Conservation (phyloP, 2,888 invertebrate species). For the Lordiphosa fenestrarum region DNA sequence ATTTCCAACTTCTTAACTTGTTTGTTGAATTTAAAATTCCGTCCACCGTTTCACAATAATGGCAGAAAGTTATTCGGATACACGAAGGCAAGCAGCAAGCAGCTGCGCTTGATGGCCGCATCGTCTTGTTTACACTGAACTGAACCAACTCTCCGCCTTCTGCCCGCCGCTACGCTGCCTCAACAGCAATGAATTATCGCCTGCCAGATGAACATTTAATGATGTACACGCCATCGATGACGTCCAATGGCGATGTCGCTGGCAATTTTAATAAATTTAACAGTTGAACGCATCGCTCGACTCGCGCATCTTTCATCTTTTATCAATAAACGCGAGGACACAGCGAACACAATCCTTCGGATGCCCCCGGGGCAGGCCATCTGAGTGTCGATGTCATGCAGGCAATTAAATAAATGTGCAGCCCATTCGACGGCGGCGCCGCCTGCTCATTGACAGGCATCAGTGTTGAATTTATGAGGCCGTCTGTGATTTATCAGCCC, state of each 20-base stretch:
- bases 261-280: slow-evolving; percentile 75
- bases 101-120: slow-evolving; percentile 60
- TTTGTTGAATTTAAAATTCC: no score
- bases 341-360: slow-evolving; percentile 23
- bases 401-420: slow-evolving; percentile 73
- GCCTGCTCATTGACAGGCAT: slow-evolving; percentile 68
- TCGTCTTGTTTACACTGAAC: slow-evolving; percentile 34
- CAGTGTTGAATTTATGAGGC: slow-evolving; percentile 68
- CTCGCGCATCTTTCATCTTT: slow-evolving; percentile 70
- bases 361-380: slow-evolving; percentile 11
- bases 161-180: not conserved
- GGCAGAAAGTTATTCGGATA: not conserved
- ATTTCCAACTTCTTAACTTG: no score
- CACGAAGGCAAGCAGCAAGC: slow-evolving; percentile 25
- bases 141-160: not conserved
- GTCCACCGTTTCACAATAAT: no score
- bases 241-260: slow-evolving; percentile 40
- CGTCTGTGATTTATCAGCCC: slow-evolving; percentile 66
- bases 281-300: slow-evolving; percentile 61
- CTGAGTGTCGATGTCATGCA: slow-evolving; percentile 52
- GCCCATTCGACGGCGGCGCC: slow-evolving; percentile 15
- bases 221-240: slow-evolving; percentile 67
- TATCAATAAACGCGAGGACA: slow-evolving; percentile 56
- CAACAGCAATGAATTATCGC: slow-evolving; percentile 64
- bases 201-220: slow-evolving; percentile 71